phyloP scores from a whole-genome alignment of 2,888 invertebrate genomes.

The Agrochola circellaris region DNA sequence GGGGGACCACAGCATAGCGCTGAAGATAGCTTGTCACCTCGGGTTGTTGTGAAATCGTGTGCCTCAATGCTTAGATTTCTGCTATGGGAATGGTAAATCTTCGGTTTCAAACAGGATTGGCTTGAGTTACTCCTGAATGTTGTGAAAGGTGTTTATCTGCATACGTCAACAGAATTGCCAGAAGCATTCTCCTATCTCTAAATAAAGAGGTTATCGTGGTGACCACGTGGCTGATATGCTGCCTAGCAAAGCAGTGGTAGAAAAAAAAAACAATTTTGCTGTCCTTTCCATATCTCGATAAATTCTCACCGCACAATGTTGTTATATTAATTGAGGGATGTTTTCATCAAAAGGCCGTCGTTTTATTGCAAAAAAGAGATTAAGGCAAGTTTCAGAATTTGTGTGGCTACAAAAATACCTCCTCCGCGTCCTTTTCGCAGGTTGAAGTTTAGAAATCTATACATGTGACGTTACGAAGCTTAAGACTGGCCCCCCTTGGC shows the following conservation, averaged over 20 bases:
- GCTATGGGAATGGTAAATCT: neutral
- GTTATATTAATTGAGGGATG: too few species aligned
- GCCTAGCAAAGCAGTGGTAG: neutral
- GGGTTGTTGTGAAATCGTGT: neutral
- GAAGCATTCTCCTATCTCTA: neutral
- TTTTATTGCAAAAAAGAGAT: neutral
- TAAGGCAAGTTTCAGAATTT: too few species aligned
- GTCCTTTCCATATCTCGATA: neutral
- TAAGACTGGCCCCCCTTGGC: too few species aligned
- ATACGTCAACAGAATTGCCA: neutral
- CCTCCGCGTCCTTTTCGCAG: too few species aligned
- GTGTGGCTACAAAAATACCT: too few species aligned
- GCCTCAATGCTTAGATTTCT: neutral
- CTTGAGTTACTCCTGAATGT: neutral
- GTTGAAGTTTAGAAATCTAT: neutral
- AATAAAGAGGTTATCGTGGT: neutral
- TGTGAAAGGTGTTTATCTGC: neutral
- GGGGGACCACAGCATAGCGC: neutral
- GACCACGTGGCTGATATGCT: neutral
- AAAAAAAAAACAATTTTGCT: neutral
- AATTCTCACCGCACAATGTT: neutral
- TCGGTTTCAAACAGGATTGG: neutral
- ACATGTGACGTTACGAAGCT: neutral
- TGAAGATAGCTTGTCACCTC: neutral
- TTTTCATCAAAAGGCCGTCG: neutral